These are phyloP conservation scores for Propsilocerus akamusi DNA, from an alignment of 1,140 invertebrate genomes.

Conservation along the genomic window DNA sequence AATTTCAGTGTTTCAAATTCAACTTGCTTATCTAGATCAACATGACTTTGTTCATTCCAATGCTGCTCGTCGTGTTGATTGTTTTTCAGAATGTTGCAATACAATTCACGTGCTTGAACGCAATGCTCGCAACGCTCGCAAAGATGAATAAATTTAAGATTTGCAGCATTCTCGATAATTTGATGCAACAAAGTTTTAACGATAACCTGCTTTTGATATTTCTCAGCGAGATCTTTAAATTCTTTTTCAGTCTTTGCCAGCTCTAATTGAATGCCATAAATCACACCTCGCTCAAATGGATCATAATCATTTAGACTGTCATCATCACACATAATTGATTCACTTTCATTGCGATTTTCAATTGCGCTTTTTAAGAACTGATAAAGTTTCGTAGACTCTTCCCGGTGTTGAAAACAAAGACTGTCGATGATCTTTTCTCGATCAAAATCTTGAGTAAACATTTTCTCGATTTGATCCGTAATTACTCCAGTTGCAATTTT, in stretches of 20 bases:
- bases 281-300: neutral
- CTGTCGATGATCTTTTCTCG: neutral
- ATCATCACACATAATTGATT: neutral
- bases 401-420: neutral
- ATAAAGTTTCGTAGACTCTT: neutral
- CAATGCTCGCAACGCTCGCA: neutral
- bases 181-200: neutral
- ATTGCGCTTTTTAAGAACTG: neutral
- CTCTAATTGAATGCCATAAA: neutral
- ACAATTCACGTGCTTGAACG: no score
- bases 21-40: neutral
- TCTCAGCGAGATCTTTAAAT: neutral
- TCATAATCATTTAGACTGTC: neutral
- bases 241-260: neutral
- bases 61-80: neutral
- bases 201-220: neutral
- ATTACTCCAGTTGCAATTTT: neutral
- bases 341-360: neutral
- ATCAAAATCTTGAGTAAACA: neutral
- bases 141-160: neutral
- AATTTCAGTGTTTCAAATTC: neutral
- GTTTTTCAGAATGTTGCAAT: neutral
- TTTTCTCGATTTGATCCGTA: neutral
- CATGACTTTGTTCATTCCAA: slow-evolving; percentile 10
- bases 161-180: neutral